Evolutionary conservation across 1,140 invertebrate species (phyloP).

Genomic region (Leucophenga varia): DNA sequence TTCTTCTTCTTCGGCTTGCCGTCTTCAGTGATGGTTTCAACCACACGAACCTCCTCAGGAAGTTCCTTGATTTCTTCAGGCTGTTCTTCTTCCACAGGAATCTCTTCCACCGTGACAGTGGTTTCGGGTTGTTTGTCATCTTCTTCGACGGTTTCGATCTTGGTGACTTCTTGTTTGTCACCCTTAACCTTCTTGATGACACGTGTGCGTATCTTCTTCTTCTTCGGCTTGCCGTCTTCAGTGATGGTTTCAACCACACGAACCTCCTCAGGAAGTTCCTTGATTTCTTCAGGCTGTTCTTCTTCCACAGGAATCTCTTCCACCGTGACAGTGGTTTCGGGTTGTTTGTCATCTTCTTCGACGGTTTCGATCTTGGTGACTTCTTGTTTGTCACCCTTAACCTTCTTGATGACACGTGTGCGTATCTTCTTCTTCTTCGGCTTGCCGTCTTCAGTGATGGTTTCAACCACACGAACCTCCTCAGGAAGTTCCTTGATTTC

Average conservation of each 20-base stretch:
- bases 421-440: conserved; percentile 13
- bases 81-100: conserved; percentile 37
- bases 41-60: conserved; percentile 8
- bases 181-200: conserved; percentile 20
- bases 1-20: conserved; percentile 24
- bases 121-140: conserved; percentile 12
- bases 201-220: conserved; percentile 10
- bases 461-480: conserved; percentile 17
- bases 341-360: conserved; percentile 48
- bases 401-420: conserved; percentile 33
- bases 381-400: conserved; percentile 38
- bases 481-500: conserved; percentile 13
- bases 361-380: conserved; percentile 46
- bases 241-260: conserved; percentile 36
- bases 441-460: conserved; percentile 10
- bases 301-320: conserved; percentile 14
- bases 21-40: conserved; percentile 28
- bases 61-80: conserved; percentile 30
- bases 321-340: conserved; percentile 32
- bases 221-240: conserved; percentile 24
- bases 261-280: conserved; percentile 15
- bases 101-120: conserved; percentile 18
- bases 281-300: not conserved
- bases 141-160: conserved; percentile 12
- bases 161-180: conserved; percentile 21